Base-by-base conservation (phyloP, 2,888 invertebrate species). In the Drosophila maculinotata region DNA sequence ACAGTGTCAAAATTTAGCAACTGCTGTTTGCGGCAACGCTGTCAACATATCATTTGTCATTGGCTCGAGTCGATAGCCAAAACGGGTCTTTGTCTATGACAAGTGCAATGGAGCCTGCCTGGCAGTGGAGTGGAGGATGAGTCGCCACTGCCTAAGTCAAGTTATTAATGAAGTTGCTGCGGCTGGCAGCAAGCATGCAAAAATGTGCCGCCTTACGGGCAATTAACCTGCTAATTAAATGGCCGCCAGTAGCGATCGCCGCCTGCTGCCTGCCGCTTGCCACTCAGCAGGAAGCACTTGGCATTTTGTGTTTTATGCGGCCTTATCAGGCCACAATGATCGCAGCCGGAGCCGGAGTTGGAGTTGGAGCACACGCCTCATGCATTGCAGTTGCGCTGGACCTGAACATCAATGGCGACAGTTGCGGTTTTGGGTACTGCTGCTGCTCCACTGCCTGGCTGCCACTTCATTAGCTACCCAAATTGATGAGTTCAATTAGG, bases 401-500 rank as follows among this genome's bases (percentile, higher is more conserved):
- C n/a, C n/a, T n/a, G n/a, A n/a, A n/a, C n/a, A n/a, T n/a, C n/a
- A n/a, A 66, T 68, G 64, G 71, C 74, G 89, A 86, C 89, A 87
- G 77, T 80, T 83, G 71, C 56, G 42, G 14, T 30, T 35, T n/a
- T n/a, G n/a, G n/a, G n/a, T n/a, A n/a, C n/a, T n/a, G n/a, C n/a
- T 38, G 52, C 33, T 47, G 56, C 52, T 51, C 49, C 58, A 45
- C 30, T 38, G 36, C 45, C 65, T 38, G 36, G 47, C 65, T 58
- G 77, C 83, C 72, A 77, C 82, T 87, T 86, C 82, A 85, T 85
- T 82, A 77, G 70, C 64, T 60, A 33, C 70, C 69, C 85, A 89
- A 90, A 90, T 90, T 90, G 90, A 90, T 90, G 90, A 86, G 83
- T 90, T 89, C 90, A 90, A 90, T 90, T 90, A 90, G 89, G 83